Evolutionary conservation across 2,113 vertebrate genomes (phyloP).

Genomic region (Neotragus pygmaeus): DNA sequence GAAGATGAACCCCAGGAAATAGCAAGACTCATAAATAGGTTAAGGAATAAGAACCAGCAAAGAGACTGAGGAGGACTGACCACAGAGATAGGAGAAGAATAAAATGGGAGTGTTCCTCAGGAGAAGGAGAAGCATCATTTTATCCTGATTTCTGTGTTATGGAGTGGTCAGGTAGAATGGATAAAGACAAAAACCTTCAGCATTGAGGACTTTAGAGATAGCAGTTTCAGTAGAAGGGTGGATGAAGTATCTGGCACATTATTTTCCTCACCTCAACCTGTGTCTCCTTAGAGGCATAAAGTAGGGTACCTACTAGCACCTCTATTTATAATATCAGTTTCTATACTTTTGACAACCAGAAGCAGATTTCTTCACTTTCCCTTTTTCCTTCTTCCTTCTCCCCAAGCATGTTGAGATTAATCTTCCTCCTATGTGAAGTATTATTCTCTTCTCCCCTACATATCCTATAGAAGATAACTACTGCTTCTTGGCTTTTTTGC

Average conservation of each 20-base stretch:
- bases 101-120: background rate
- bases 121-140: background rate
- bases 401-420: background rate
- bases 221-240: background rate
- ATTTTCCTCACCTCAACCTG: background rate
- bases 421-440: background rate
- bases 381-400: background rate
- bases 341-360: background rate
- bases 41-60: background rate
- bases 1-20: background rate
- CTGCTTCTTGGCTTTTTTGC: background rate
- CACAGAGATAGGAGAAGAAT: background rate
- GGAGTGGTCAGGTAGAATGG: background rate
- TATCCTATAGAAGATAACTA: background rate
- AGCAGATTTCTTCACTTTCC: background rate
- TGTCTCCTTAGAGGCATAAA: background rate
- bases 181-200: background rate
- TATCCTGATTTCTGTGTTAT: background rate
- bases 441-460: background rate
- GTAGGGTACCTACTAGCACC: background rate
- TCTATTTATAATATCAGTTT: background rate
- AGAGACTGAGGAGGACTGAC: background rate
- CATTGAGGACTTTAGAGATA: background rate
- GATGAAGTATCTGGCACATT: background rate
- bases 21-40: background rate